These are phyloP conservation scores for Trochalopteron elliotii DNA, from an alignment of 2,113 vertebrate species.

Conservation along the genomic window DNA sequence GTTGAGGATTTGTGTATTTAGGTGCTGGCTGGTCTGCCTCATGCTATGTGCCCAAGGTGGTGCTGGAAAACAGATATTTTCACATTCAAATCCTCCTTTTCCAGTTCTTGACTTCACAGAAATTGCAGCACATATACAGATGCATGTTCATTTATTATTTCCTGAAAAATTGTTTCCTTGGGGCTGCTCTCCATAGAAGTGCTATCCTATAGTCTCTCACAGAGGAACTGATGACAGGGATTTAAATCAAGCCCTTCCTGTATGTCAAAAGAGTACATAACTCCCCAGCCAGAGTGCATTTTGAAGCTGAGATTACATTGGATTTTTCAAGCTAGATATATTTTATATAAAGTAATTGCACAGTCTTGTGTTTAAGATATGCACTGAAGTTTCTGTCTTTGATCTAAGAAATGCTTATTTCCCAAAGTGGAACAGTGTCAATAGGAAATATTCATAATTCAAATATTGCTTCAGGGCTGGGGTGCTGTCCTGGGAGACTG, in stretches of 20 bases:
- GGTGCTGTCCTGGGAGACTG: neutral
- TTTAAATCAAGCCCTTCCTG: conserved; percentile 11
- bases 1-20: neutral
- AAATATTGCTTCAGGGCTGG: neutral
- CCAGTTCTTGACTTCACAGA: neutral
- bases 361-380: neutral
- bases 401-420: conserved; percentile 32
- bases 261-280: neutral
- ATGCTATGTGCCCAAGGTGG: neutral
- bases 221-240: neutral
- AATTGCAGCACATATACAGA: neutral
- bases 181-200: neutral
- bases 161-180: neutral
- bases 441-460: conserved; percentile 6
- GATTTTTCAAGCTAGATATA: neutral
- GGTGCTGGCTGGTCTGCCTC: neutral
- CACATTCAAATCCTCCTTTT: neutral
- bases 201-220: neutral
- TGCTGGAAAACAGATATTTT: neutral
- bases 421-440: neutral
- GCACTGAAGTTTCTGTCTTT: conserved; percentile 9
- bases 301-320: conserved; percentile 16
- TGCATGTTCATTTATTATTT: neutral
- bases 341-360: conserved; percentile 44
- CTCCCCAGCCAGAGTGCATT: neutral